A percentile compares a stretch with the other conserved stretches of the same genome.
Conservation (phyloP, 2,888 invertebrate species). For the Parnassius orleans region DNA sequence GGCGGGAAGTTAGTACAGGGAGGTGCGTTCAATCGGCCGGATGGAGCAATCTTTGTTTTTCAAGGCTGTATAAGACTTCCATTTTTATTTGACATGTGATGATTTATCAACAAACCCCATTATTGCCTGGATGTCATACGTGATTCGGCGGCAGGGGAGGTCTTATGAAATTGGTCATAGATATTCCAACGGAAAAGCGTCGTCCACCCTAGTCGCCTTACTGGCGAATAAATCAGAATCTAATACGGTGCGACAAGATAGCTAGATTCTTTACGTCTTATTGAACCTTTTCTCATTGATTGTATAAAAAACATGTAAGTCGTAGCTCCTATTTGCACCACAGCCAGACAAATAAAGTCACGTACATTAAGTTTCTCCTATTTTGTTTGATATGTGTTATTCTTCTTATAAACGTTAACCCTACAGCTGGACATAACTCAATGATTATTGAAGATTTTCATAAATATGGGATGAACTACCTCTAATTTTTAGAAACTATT, state of each 20-base stretch:
- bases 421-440: no score
- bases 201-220: constrained; percentile 66
- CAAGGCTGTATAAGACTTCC: constrained; percentile 67
- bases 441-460: no score
- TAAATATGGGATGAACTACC: no score
- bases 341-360: no score
- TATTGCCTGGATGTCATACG: constrained; percentile 29
- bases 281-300: constrained; percentile 54
- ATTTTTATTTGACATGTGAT: constrained; percentile 50
- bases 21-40: constrained; percentile 75
- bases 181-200: constrained; percentile 50
- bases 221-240: constrained; percentile 74
- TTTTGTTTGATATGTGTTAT: no score
- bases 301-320: no score
- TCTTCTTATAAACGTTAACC: no score
- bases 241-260: constrained; percentile 71
- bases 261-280: constrained; percentile 69
- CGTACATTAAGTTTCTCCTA: no score
- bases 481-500: no score
- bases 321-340: no score
- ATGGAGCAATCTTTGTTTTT: constrained; percentile 75
- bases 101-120: constrained; percentile 42
- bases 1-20: constrained; percentile 77
- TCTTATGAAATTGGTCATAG: constrained; percentile 49
- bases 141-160: constrained; percentile 39